These are phyloP conservation scores for Triplophysa bombifrons DNA, from an alignment of 2,797 vertebrate species.

Conservation along the genomic window DNA sequence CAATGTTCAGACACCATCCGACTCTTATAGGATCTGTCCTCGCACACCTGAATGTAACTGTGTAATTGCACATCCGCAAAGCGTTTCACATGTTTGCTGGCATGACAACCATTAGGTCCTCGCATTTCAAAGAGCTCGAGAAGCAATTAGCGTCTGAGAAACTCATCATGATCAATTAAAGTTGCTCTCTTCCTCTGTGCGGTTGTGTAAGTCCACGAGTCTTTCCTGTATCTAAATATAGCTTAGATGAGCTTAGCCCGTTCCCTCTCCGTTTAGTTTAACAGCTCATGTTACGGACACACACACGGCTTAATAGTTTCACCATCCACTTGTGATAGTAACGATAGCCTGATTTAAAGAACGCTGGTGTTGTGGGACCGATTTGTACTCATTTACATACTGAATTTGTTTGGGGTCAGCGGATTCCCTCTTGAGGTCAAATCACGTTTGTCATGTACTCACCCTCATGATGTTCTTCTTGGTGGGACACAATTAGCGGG, in stretches of 20 bases:
- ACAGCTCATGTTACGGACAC: conserved; percentile 68
- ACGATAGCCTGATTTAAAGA: neutral
- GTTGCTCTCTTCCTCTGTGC: conserved; percentile 34
- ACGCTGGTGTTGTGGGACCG: conserved; percentile 55
- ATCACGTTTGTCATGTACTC: neutral
- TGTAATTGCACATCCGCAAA: conserved; percentile 9
- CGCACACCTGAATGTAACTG: conserved; percentile 10
- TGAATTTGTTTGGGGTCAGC: conserved; percentile 8
- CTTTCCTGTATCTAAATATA: conserved; percentile 66
- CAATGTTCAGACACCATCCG: conserved; percentile 42
- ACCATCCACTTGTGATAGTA: conserved; percentile 26
- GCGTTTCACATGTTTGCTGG: conserved; percentile 23
- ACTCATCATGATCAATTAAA: conserved; percentile 24
- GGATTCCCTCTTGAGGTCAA: conserved; percentile 5
- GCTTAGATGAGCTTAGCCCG: conserved; percentile 59
- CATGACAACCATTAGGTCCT: conserved; percentile 31
- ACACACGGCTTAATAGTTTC: conserved; percentile 29
- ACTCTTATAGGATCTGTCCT: conserved; percentile 30
- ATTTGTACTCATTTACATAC: conserved; percentile 39
- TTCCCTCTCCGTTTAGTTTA: conserved; percentile 62
- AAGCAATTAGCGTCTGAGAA: neutral
- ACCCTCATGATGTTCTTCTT: neutral
- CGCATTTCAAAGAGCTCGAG: conserved; percentile 18
- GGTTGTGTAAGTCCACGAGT: conserved; percentile 37
- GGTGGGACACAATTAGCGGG: too few species aligned